Percentiles rank a stretch among this genome's conserved stretches.
phyloP scores from a whole-genome alignment of 2,888 invertebrate genomes.

The Drosophila villosipedis region DNA sequence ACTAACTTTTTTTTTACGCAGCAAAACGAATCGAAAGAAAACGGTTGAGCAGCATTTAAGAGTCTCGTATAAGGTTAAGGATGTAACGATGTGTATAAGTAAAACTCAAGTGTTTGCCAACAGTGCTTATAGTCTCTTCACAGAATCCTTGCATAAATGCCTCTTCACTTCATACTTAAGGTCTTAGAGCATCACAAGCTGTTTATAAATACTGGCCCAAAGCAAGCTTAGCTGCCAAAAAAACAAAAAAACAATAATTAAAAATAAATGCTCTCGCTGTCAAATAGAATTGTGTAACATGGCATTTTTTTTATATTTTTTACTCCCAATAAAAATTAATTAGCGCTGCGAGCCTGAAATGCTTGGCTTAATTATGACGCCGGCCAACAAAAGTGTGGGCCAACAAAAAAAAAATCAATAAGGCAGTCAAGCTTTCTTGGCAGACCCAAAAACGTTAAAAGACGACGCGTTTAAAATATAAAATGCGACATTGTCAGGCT shows the following conservation, averaged over 20 bases:
- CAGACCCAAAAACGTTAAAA: constrained; percentile 51
- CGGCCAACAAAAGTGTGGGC: constrained; percentile 27
- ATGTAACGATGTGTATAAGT: neutral
- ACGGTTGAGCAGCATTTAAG: neutral
- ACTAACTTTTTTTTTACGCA: constrained; percentile 1
- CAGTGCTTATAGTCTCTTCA: constrained; percentile 9
- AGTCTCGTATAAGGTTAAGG: neutral
- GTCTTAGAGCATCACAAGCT: constrained; percentile 13
- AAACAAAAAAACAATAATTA: neutral
- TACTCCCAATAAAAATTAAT: constrained; percentile 75
- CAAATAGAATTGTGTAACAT: constrained; percentile 22
- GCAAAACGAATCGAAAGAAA: neutral
- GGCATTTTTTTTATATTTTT: constrained; percentile 38
- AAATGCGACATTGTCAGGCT: constrained; percentile 31
- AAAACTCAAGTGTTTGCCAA: constrained; percentile 3
- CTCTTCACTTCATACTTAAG: constrained; percentile 14
- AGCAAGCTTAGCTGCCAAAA: constrained; percentile 8
- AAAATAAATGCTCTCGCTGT: neutral
- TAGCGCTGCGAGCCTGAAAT: constrained; percentile 60
- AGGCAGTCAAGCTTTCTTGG: constrained; percentile 20
- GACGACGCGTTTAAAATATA: constrained; percentile 33
- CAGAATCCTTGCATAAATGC: constrained; percentile 9
- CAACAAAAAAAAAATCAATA: constrained; percentile 57
- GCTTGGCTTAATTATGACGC: constrained; percentile 65
- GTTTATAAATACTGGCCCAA: constrained; percentile 2